These are phyloP conservation scores for Phataginus tricuspis DNA, from an alignment of 2,797 vertebrate genomes.

Conservation along the genomic window DNA sequence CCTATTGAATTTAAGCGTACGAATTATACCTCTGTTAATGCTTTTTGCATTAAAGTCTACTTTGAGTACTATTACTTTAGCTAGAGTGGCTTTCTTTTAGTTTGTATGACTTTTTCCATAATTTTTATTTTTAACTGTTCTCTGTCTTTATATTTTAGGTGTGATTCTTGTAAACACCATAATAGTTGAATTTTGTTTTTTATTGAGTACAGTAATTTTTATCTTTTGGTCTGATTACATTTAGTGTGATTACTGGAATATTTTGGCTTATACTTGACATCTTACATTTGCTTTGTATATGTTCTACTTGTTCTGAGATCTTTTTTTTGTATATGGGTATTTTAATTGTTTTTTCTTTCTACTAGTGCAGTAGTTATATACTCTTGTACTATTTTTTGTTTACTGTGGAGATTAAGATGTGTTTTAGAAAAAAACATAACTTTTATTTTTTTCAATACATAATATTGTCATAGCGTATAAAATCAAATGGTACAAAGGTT, in stretches of 20 bases:
- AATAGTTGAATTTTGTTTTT: neutral
- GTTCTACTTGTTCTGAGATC: neutral
- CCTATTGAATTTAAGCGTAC: neutral
- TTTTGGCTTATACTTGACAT: conserved; percentile 9
- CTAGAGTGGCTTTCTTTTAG: neutral
- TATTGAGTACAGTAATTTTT: conserved; percentile 1
- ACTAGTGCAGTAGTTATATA: neutral
- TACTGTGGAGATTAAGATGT: neutral
- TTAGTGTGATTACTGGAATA: neutral
- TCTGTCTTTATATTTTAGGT: neutral
- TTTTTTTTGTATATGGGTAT: neutral
- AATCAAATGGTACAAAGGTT: neutral
- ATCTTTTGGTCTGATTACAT: neutral
- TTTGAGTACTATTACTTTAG: neutral
- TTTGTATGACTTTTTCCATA: conserved; percentile 1
- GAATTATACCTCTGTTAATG: neutral
- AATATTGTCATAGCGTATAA: neutral
- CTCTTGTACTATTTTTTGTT: neutral
- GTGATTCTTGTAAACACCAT: conserved; percentile 24
- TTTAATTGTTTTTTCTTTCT: conserved; percentile 39
- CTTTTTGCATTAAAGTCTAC: neutral
- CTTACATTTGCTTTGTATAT: neutral
- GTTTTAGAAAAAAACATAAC: neutral
- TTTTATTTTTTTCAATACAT: neutral
- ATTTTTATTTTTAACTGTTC: conserved; percentile 42